Evolutionary conservation across 2,797 vertebrate species (phyloP).

Genomic region (Cynopterus sphinx): DNA sequence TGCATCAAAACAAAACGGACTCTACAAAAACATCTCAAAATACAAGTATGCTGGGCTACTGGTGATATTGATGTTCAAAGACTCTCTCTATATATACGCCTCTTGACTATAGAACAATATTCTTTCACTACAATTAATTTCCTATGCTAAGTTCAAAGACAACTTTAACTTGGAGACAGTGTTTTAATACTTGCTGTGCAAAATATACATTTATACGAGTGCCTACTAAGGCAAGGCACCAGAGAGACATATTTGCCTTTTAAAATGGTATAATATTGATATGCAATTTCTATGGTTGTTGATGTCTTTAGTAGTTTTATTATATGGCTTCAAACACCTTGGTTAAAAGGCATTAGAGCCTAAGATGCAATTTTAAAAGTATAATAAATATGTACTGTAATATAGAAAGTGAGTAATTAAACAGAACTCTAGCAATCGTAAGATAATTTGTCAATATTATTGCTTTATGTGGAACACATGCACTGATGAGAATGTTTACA

Average conservation of each 20-base stretch:
- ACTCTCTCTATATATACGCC: neutral
- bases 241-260: neutral
- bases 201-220: neutral
- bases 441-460: neutral
- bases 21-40: neutral
- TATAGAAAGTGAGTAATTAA: conserved; percentile 50
- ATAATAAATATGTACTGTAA: conserved; percentile 1
- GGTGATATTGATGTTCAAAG: neutral
- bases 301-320: neutral
- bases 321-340: neutral
- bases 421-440: neutral
- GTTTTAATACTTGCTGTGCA: neutral
- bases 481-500: neutral
- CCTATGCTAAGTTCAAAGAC: neutral
- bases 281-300: neutral
- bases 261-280: conserved; percentile 12
- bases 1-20: neutral
- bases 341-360: neutral
- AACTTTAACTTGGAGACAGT: neutral
- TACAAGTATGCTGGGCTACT: fast-evolving
- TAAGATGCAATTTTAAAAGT: conserved; percentile 39
- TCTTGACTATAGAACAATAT: neutral
- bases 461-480: neutral
- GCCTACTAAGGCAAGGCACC: neutral
- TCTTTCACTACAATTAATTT: neutral